Percentiles rank a stretch among this genome's conserved stretches.
Evolutionary conservation across 2,888 invertebrate species (phyloP).

Genomic region (Scotopteryx bipunctaria): DNA sequence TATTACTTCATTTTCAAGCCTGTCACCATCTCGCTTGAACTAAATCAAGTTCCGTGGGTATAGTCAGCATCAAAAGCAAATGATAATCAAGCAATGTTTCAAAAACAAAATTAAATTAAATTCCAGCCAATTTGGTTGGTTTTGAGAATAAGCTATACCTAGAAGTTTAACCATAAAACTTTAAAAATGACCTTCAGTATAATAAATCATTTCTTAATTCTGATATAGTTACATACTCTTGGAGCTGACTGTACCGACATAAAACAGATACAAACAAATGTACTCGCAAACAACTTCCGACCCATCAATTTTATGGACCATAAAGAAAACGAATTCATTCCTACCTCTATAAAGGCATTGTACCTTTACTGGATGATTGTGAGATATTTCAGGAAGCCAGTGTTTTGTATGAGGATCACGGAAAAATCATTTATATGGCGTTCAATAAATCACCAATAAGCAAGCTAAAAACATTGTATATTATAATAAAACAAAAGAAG

Average conservation of each 20-base stretch:
- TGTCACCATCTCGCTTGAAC: conserved; percentile 21
- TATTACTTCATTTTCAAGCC: background rate
- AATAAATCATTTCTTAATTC: no score
- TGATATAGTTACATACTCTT: no score
- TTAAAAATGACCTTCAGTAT: no score
- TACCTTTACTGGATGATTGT: conserved; percentile 25
- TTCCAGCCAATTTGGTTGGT: no score
- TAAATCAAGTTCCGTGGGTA: conserved; percentile 32
- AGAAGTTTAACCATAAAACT: no score
- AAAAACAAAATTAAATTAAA: no score
- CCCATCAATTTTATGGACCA: conserved; percentile 41
- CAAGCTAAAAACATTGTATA: no score
- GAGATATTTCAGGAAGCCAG: conserved; percentile 24
- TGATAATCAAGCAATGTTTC: no score
- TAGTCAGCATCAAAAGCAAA: no score
- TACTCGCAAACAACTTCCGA: conserved; percentile 36
- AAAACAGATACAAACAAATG: conserved; percentile 39
- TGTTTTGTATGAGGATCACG: conserved; percentile 24
- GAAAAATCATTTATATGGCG: conserved; percentile 18
- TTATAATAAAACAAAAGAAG: no score
- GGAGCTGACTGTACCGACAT: no score
- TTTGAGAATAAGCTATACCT: no score
- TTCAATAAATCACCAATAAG: conserved; percentile 12
- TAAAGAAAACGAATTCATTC: conserved; percentile 43
- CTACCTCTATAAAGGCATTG: conserved; percentile 34